Base-by-base conservation (phyloP, 2,888 invertebrate species). In the Amblyjoppa fuscipennis region DNA sequence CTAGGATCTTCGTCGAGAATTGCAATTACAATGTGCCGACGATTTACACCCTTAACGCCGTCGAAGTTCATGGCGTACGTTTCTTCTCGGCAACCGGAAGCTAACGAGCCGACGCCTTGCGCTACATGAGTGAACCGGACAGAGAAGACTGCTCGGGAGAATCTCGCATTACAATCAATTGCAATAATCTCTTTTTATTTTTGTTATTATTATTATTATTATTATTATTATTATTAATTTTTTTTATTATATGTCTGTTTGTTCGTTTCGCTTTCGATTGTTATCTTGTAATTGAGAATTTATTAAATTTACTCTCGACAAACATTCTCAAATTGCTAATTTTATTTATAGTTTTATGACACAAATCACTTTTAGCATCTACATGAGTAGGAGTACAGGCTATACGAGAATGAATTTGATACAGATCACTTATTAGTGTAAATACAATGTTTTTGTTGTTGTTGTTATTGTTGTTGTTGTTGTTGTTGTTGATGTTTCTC, bases 361-460 rank as follows among this genome's bases (percentile, higher is more conserved):
- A 94, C 94, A 93, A 94, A 94, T 94, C 93, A 93, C 93, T 93
- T 94, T 93, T 93, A 94, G 93, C 93, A 92, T 94, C 94, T 94
- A 94, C 93, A 93, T 93, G 91, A 94, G 94, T 93, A 94, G 92
- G 93, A 93, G 90, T 93, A 94, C 93, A 93, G 92, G 92, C 92
- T 94, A 93, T 92, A 94, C 93, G 93, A 93, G 93, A 93, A 93
- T 93, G 93, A 93, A 93, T 93, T 94, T 94, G 92, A 93, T 94
- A 94, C 94, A 94, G 93, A 94, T 94, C 94, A 93, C 93, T 94
- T 93, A 93, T 92, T 92, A 92, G 90, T 92, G 93, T 94, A 93
- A 93, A 93, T 94, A 93, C 93, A 94, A 93, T 94, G 71, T 70
- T 70, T 77, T 51, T 74, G 3, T 20, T 20, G 20, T 20, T 20